Conservation (phyloP, 2,888 invertebrate species). For the Leuctra nigra region DNA sequence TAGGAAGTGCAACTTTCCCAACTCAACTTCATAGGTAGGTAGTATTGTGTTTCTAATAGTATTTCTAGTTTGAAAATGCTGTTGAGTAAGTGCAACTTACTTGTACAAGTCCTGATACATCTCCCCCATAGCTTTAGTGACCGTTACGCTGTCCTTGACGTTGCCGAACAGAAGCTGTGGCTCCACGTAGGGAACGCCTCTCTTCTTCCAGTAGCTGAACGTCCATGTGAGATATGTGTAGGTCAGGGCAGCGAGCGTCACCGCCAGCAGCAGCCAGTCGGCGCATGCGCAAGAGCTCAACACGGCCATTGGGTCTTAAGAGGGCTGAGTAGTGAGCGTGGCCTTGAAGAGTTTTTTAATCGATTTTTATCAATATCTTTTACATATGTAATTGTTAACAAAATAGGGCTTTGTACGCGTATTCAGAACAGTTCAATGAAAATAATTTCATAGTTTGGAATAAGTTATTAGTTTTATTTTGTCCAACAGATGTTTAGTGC, state of each 20-base stretch:
- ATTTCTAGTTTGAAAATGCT: not conserved
- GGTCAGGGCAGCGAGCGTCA: not conserved
- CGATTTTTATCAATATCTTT: too few species aligned
- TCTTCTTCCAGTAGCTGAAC: constrained; percentile 28
- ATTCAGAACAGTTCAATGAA: too few species aligned
- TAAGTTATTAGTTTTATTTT: too few species aligned
- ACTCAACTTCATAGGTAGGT: not conserved
- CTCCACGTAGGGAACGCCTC: constrained; percentile 19
- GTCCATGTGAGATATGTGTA: constrained; percentile 25
- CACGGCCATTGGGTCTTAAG: constrained; percentile 8
- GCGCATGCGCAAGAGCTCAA: not conserved
- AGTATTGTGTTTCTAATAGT: not conserved
- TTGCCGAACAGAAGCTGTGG: constrained; percentile 29
- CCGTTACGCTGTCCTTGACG: constrained; percentile 31
- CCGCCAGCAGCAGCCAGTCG: constrained; percentile 1
- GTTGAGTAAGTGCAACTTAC: constrained; percentile 30
- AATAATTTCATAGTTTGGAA: too few species aligned
- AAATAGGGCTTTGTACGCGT: too few species aligned
- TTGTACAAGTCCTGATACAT: constrained; percentile 34
- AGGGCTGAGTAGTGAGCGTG: too few species aligned
- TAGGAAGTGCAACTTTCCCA: not conserved
- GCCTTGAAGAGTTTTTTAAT: too few species aligned
- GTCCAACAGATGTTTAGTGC: too few species aligned
- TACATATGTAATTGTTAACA: too few species aligned
- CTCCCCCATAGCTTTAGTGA: constrained; percentile 32